Evolutionary conservation across 2,888 invertebrate genomes (phyloP).

Genomic region (Drosophila robusta): DNA sequence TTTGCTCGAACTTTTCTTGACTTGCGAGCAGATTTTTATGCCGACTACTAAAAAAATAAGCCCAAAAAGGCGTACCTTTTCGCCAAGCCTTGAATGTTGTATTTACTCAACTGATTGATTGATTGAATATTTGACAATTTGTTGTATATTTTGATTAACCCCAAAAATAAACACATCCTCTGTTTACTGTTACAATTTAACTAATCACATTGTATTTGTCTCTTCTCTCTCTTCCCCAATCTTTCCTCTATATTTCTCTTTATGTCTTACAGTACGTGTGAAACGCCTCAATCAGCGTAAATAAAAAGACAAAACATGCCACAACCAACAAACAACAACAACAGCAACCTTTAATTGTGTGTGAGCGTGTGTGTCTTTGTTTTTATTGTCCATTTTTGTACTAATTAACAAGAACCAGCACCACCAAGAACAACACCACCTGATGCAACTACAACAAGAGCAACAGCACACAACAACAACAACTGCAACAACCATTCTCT

Average conservation of each 20-base stretch:
- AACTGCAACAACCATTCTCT: constrained; percentile 45
- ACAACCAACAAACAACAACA: constrained; percentile 54
- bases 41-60: constrained; percentile 41
- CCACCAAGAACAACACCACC: constrained; percentile 34
- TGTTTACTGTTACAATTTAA: constrained; percentile 53
- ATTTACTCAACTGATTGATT: constrained; percentile 40
- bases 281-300: constrained; percentile 93
- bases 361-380: constrained; percentile 59
- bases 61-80: constrained; percentile 10
- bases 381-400: constrained; percentile 58
- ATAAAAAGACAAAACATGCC: constrained; percentile 75
- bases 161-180: constrained; percentile 24
- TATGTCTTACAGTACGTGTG: constrained; percentile 93
- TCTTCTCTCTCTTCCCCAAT: constrained; percentile 57
- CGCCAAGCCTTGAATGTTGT: constrained; percentile 65
- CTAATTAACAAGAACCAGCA: constrained; percentile 59
- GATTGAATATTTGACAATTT: constrained; percentile 50
- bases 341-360: constrained; percentile 51
- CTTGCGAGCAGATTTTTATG: constrained; percentile 36
- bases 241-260: constrained; percentile 55
- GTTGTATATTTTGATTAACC: constrained; percentile 56
- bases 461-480: constrained; percentile 33
- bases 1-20: constrained; percentile 45
- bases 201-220: constrained; percentile 71
- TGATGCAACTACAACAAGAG: constrained; percentile 43